Percentiles rank a stretch among this genome's conserved stretches.
Evolutionary conservation across 2,888 invertebrate species (phyloP).

Genomic region (Biston betularia): DNA sequence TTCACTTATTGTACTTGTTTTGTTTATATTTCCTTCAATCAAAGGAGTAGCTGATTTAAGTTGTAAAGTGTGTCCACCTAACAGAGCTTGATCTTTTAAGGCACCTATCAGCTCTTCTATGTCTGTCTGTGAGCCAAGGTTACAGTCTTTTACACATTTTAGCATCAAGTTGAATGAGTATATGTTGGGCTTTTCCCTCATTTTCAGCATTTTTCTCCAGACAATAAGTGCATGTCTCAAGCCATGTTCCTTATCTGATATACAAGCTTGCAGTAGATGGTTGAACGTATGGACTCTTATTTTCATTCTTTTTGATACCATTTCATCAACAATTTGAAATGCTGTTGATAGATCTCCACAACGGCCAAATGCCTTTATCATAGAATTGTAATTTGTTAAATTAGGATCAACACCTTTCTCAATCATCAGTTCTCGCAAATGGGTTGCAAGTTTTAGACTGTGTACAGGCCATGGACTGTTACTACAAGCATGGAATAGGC

Average conservation of each 20-base stretch:
- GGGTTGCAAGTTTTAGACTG: conserved; percentile 89
- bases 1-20: conserved; percentile 1
- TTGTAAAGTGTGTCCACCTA: conserved; percentile 40
- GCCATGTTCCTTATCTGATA: conserved; percentile 91
- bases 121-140: conserved; percentile 88
- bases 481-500: conserved; percentile 95
- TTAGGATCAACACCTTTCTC: conserved; percentile 90
- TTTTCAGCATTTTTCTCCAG: conserved; percentile 93
- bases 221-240: conserved; percentile 93
- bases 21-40: conserved; percentile 7
- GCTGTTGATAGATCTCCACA: conserved; percentile 92
- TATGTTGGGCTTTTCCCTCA: conserved; percentile 88
- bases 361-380: conserved; percentile 96
- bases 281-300: conserved; percentile 90
- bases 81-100: conserved; percentile 62
- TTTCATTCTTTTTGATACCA: conserved; percentile 88
- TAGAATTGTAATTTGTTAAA: conserved; percentile 92
- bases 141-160: conserved; percentile 92
- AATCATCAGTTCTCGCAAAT: conserved; percentile 89
- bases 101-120: conserved; percentile 82
- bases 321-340: conserved; percentile 94
- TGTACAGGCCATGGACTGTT: conserved; percentile 90
- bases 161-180: conserved; percentile 93
- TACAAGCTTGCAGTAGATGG: conserved; percentile 94
- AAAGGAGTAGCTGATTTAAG: conserved; percentile 39